A percentile compares a stretch with the other conserved stretches of the same genome.
phyloP scores from a whole-genome alignment of 2,888 invertebrate genomes.

The Galerucella nymphaeae region DNA sequence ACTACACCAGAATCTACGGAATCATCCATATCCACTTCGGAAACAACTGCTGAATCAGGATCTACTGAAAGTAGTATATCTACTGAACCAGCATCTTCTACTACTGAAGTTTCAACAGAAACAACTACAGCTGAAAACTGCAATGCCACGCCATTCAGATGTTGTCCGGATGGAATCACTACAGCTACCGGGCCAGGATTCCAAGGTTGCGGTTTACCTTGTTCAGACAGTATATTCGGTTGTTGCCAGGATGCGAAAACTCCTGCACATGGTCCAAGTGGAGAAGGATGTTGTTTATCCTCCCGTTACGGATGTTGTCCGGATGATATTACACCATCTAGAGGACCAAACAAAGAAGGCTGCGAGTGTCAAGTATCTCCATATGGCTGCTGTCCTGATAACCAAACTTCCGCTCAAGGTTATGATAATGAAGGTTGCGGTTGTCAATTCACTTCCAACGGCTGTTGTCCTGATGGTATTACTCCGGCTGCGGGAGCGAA shows the following conservation, averaged over 20 bases:
- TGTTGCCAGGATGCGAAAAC: conserved; percentile 89
- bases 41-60: conserved; percentile 22
- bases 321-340: conserved; percentile 84
- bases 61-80: conserved; percentile 28
- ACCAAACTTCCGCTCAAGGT: conserved; percentile 80
- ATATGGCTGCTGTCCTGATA: conserved; percentile 90
- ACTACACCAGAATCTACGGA: conserved; percentile 70
- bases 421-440: conserved; percentile 83
- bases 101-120: conserved; percentile 31
- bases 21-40: conserved; percentile 65
- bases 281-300: conserved; percentile 85
- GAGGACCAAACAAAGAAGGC: conserved; percentile 81
- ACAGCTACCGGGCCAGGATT: conserved; percentile 67
- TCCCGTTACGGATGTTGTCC: conserved; percentile 86
- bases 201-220: conserved; percentile 80
- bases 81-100: conserved; percentile 27
- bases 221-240: conserved; percentile 78
- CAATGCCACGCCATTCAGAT: conserved; percentile 72
- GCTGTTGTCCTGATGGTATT: conserved; percentile 87
- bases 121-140: conserved; percentile 70
- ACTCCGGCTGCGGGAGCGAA: conserved; percentile 82
- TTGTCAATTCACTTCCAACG: conserved; percentile 78
- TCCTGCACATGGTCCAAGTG: conserved; percentile 84
- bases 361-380: conserved; percentile 83
- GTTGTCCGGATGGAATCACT: conserved; percentile 77